Percentiles rank a stretch among this genome's conserved stretches.
Evolutionary conservation across 1,140 invertebrate species (phyloP).

Genomic region (Uloborus diversus): DNA sequence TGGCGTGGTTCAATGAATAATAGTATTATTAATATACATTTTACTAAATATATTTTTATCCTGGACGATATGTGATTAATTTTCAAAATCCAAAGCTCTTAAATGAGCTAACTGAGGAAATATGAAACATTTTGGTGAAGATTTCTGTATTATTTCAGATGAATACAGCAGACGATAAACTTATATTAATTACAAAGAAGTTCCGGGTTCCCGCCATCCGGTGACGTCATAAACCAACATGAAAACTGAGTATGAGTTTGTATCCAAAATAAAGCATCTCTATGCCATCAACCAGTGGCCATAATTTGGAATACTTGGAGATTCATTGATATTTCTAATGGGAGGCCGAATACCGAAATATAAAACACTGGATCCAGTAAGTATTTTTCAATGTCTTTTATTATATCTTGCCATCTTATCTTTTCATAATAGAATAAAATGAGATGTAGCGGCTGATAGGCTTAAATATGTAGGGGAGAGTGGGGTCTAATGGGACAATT

Average conservation of each 20-base stretch:
- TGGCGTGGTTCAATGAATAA: not conserved
- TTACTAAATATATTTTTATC: not conserved
- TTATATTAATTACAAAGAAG: conserved; percentile 34
- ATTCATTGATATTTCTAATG: not conserved
- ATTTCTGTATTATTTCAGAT: not conserved
- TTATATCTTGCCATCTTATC: not conserved
- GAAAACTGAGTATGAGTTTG: conserved; percentile 49
- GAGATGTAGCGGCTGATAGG: conserved; percentile 2
- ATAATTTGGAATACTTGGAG: not conserved
- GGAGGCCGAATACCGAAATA: not conserved
- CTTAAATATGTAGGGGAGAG: conserved; percentile 15
- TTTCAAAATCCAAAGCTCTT: not conserved
- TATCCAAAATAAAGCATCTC: conserved; percentile 42
- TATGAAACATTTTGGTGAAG: not conserved
- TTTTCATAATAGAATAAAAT: not conserved
- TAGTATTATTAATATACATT: too few relatives aligned
- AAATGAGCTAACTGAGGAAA: too few relatives aligned
- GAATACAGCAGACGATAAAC: not conserved
- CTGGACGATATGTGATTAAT: not conserved
- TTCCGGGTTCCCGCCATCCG: conserved; percentile 56
- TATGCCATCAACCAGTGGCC: conserved; percentile 2
- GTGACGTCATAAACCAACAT: conserved; percentile 44
- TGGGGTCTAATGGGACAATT: too few relatives aligned
- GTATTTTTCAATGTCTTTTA: conserved; percentile 9
- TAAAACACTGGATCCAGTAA: conserved; percentile 20